Evolutionary conservation across 92 coral and sea anemone genomes (phyloP), one percentile per base, ranked within the genome.

Genomic region (Nematostella vectensis): DNA sequence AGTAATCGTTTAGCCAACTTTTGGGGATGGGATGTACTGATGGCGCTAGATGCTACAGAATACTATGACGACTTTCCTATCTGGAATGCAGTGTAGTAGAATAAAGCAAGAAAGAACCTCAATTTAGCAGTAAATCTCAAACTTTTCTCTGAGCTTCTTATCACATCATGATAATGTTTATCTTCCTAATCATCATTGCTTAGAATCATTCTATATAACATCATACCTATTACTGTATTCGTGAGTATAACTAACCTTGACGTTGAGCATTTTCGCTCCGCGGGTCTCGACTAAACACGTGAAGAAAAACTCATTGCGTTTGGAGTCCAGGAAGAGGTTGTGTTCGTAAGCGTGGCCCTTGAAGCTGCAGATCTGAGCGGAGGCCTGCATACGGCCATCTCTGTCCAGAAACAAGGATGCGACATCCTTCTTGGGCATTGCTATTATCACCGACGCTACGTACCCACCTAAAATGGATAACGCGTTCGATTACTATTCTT

Each of bases 281-380:
- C 57, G 47, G 2, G 59, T 82, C 56, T 75, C 79, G 9, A 87
- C 62, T 20, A 83, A 69, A 36, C 89, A 93, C 2, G 87, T 69
- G 69, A 93, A 81, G 64, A 62, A 91, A 25, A 86, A 54, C 38
- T 91, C 85, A 10, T 71, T 57, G 24, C 79, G 57, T 49, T 77
- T 89, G 2, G 91, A 61, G 66, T 91, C 98, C 67, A 75, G 58
- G 61, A 83, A 91, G 61, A 87, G 58, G 47, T 75, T 87, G 10
- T 71, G 76, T 52, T 75, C 99, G 19, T 73, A 75, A 0, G 95
- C 88, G 49, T 78, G 71, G 9, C 85, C 75, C 27, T 57, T 54
- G 56, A 78, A 91, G 42, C 59, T 51, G 38, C 82, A 85, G 15
- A 85, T 68, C n/a, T 31, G 38, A 11, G 57, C 57, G 16, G 19